Evolutionary conservation across 2,797 vertebrate genomes (phyloP).

Genomic region (Pangasius macronema): DNA sequence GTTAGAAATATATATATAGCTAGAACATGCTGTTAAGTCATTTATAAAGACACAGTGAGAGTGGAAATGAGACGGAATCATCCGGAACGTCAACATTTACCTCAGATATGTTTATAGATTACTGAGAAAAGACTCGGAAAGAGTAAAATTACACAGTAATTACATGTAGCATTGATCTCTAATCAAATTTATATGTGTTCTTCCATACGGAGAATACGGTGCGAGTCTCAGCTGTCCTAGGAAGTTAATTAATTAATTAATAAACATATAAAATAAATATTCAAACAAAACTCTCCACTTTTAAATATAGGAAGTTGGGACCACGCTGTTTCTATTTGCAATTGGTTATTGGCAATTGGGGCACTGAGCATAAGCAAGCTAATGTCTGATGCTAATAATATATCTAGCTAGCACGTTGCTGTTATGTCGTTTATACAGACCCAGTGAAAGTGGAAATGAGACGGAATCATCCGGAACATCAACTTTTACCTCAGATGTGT

Average conservation of each 20-base stretch:
- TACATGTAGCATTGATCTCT: not conserved
- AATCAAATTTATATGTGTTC: not conserved
- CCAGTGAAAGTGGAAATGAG: not conserved
- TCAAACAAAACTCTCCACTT: not conserved
- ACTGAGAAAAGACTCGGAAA: too few species aligned
- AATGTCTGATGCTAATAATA: not conserved
- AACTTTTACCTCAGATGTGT: constrained; percentile 1
- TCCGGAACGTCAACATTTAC: not conserved
- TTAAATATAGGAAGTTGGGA: not conserved
- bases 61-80: not conserved
- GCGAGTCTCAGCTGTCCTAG: not conserved
- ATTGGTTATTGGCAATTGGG: too few species aligned
- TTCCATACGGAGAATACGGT: not conserved
- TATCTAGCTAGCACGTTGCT: not conserved
- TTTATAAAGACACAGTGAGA: not conserved
- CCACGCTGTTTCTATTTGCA: not conserved
- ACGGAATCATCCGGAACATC: not conserved
- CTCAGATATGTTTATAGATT: not conserved
- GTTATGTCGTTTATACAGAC: not conserved
- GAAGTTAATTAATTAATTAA: too few species aligned
- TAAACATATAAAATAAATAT: not conserved
- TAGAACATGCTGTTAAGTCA: not conserved
- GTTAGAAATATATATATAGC: not conserved
- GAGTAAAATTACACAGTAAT: not conserved
- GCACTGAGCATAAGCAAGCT: not conserved